These are phyloP conservation scores for Sebastolobus altivelis DNA, from an alignment of 2,797 vertebrate genomes.

Conservation along the genomic window DNA sequence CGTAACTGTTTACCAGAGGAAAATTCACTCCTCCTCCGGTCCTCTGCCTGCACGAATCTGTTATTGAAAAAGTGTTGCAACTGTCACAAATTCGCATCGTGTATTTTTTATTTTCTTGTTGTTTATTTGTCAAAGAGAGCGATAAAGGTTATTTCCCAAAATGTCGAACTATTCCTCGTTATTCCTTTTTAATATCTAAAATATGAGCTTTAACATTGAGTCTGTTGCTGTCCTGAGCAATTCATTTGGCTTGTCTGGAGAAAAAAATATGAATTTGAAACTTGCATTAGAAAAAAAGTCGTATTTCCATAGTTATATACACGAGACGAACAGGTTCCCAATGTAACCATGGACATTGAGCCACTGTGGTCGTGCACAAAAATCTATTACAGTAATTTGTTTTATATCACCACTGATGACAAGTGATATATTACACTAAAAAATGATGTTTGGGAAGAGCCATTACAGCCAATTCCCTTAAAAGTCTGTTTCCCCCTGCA, in stretches of 20 bases:
- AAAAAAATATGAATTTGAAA: constrained; percentile 12
- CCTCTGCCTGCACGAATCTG: too few relatives aligned
- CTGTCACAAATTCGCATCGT: too few relatives aligned
- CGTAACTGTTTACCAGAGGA: neutral
- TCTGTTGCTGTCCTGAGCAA: neutral
- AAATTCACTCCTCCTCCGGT: neutral
- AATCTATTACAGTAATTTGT: constrained; percentile 14
- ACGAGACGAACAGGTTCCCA: neutral
- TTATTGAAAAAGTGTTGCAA: neutral
- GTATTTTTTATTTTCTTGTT: neutral
- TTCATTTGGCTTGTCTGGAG: constrained; percentile 5
- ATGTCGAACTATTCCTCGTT: neutral
- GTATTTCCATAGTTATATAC: constrained; percentile 15
- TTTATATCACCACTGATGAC: constrained; percentile 10
- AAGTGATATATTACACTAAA: constrained; percentile 21
- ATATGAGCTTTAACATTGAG: neutral
- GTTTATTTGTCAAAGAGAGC: neutral
- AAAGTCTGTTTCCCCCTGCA: constrained; percentile 38
- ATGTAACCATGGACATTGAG: constrained; percentile 7
- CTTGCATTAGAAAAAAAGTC: neutral
- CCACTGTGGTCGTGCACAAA: constrained; percentile 6
- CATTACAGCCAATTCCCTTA: constrained; percentile 45
- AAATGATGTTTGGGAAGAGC: constrained; percentile 30
- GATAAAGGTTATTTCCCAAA: neutral
- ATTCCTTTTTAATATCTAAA: constrained; percentile 8